Base-by-base conservation (phyloP, 2,113 vertebrate species). In the Ophthalmolycus amberensis region DNA sequence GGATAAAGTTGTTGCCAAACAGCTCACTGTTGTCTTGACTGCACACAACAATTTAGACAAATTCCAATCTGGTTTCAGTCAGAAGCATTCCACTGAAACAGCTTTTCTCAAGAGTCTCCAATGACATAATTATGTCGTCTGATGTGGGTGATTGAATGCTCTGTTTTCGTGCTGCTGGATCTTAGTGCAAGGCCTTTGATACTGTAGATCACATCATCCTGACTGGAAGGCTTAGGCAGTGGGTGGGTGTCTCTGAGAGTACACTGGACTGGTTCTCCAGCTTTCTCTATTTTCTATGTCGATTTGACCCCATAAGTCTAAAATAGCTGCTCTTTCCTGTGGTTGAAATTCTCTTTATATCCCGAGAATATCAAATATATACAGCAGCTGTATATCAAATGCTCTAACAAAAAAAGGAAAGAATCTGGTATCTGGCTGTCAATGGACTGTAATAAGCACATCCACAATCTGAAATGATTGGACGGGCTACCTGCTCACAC, bases 101-200 rank as follows among this genome's bases (percentile, higher is more conserved):
- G 32, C 60, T 63, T 32, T 63, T 63, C 29, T 63, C 60, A 63
- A 34, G 10, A 38, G 60, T 20, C 60, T 1, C 22, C 37, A 65
- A 65, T 65, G 38, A 65, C 60, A 63, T 63, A 38, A 63, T 42
- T 40, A 65, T 42, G 63, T 65, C 22, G n/a, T 65, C 63, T 65
- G 63, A 40, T 65, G 63, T 65, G 63, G 37, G 63, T 65, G 11
- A 65, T 15, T 42, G 38, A 65, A 25, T 42, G 63, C 63, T 64
- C 62, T 64, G 62, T 64, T 64, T 64, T 64, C 4, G 4, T 64
- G 60, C 34, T 38, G 60, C 34, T 64, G 34, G 9, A 38, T 38
- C 16, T 27, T 58, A 29, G 56, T 27, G 4, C 56, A 59, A 9
- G 38, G 56, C 56, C 44, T 29, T 15, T 59, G 25, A 59, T 29